These are phyloP conservation scores for Hololepta plana DNA, from an alignment of 2,888 invertebrate species.

Conservation along the genomic window DNA sequence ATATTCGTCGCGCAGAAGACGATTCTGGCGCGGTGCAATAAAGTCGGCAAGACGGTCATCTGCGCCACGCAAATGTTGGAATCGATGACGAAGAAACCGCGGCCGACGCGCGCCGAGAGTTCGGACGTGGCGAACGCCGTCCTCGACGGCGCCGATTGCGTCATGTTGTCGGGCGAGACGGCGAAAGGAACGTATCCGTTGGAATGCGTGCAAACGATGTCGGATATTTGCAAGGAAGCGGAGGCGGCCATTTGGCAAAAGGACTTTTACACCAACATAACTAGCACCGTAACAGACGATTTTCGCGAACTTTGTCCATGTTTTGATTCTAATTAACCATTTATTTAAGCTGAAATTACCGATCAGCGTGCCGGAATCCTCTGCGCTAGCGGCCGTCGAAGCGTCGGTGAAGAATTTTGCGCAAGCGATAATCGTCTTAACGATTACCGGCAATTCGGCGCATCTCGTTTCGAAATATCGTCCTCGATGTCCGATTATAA, in stretches of 20 bases:
- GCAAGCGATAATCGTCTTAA: conserved; percentile 75
- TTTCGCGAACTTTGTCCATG: too few species aligned
- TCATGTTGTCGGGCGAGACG: conserved; percentile 91
- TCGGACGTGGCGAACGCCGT: conserved; percentile 97
- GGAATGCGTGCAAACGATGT: conserved; percentile 78
- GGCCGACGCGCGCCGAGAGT: conserved; percentile 90
- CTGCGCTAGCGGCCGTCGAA: conserved; percentile 88
- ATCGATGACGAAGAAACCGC: conserved; percentile 96
- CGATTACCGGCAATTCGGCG: conserved; percentile 70
- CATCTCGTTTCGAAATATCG: conserved; percentile 84
- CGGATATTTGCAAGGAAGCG: conserved; percentile 89
- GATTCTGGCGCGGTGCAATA: conserved; percentile 91
- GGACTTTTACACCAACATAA: conserved; percentile 44
- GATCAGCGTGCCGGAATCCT: conserved; percentile 75
- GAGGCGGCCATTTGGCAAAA: conserved; percentile 90
- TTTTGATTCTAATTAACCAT: not conserved
- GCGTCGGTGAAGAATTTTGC: conserved; percentile 81
- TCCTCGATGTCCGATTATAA: conserved; percentile 86
- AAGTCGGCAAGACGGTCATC: conserved; percentile 89
- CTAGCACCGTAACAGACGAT: too few species aligned
- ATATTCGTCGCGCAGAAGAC: conserved; percentile 94
- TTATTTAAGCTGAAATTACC: conserved; percentile 37
- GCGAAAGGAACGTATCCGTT: conserved; percentile 93
- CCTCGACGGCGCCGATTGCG: conserved; percentile 89
- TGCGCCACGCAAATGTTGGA: conserved; percentile 98